Percentiles rank a stretch among this genome's conserved stretches.
Conservation (phyloP, 1,140 invertebrate genomes). For the Drosophila varians region DNA sequence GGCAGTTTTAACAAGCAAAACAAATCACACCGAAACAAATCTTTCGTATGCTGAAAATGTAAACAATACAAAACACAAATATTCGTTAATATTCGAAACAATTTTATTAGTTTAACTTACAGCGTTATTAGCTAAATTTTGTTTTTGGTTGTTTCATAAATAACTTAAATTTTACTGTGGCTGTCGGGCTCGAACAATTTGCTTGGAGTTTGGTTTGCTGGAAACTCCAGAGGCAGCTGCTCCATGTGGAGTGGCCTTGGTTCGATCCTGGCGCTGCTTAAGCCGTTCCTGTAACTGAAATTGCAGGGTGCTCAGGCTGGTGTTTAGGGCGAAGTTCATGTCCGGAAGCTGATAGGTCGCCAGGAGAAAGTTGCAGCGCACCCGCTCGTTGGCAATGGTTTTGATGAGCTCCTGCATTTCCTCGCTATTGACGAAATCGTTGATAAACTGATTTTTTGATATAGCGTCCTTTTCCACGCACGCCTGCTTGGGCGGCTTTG, state of each 20-base stretch:
- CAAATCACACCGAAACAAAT: conserved; percentile 2
- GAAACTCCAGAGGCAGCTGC: background rate
- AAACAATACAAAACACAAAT: background rate
- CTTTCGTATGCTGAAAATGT: background rate
- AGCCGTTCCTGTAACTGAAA: conserved; percentile 50
- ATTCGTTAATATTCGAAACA: too few relatives aligned
- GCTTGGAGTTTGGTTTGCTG: background rate
- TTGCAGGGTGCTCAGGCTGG: conserved; percentile 5
- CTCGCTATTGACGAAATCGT: conserved; percentile 10
- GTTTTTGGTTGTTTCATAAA: background rate
- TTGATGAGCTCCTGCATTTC: conserved; percentile 39
- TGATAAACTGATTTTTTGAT: conserved; percentile 5
- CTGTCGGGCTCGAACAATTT: conserved; percentile 8
- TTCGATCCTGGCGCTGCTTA: conserved; percentile 21
- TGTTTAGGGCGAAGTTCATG: conserved; percentile 62
- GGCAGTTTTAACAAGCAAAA: conserved; percentile 24
- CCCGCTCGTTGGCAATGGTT: conserved; percentile 53
- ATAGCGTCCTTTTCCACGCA: background rate
- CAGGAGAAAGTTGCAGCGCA: conserved; percentile 64
- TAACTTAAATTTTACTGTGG: background rate
- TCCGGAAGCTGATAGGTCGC: conserved; percentile 67
- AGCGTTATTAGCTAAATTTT: background rate
- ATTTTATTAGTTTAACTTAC: background rate
- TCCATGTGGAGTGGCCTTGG: background rate
- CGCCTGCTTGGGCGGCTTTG: background rate